A percentile compares a stretch with the other conserved stretches of the same genome.
Conservation (phyloP, 1,140 invertebrate species). For the Vollenhovia emeryi region DNA sequence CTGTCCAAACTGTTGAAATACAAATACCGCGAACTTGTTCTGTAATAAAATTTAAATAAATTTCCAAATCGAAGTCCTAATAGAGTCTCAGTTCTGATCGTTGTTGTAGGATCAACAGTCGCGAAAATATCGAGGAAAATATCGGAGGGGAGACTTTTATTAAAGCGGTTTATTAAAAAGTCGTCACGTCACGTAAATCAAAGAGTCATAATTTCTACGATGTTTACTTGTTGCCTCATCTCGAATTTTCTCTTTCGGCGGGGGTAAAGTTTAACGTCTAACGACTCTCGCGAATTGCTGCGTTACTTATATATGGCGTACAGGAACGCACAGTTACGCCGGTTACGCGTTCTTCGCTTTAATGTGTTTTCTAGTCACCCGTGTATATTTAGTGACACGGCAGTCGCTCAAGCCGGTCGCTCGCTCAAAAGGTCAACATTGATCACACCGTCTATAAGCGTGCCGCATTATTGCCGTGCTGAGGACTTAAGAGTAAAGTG, state of each 20-base stretch:
- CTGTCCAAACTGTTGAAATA: background rate
- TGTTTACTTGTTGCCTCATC: background rate
- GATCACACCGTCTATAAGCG: slow-evolving; percentile 41
- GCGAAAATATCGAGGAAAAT: background rate
- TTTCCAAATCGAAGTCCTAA: background rate
- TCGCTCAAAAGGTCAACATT: slow-evolving; percentile 60
- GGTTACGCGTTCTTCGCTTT: slow-evolving; percentile 5
- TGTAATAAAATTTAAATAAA: background rate
- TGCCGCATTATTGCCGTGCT: background rate
- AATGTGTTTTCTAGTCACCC: slow-evolving; percentile 41
- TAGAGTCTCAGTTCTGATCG: background rate
- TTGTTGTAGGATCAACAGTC: background rate
- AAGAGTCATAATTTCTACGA: slow-evolving; percentile 25
- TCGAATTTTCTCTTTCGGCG: background rate
- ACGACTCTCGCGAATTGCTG: background rate
- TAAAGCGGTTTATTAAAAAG: background rate
- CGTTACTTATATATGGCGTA: background rate
- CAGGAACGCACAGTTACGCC: background rate
- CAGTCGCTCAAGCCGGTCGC: slow-evolving; percentile 21
- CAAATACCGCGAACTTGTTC: background rate
- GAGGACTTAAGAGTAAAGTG: slow-evolving; percentile 37
- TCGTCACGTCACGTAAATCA: background rate
- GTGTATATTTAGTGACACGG: slow-evolving; percentile 64
- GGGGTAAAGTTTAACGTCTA: background rate
- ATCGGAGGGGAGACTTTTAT: background rate